Evolutionary conservation across 2,797 vertebrate species (phyloP), one percentile per base, ranked within the genome.

Genomic region (Darevskia mixta): DNA sequence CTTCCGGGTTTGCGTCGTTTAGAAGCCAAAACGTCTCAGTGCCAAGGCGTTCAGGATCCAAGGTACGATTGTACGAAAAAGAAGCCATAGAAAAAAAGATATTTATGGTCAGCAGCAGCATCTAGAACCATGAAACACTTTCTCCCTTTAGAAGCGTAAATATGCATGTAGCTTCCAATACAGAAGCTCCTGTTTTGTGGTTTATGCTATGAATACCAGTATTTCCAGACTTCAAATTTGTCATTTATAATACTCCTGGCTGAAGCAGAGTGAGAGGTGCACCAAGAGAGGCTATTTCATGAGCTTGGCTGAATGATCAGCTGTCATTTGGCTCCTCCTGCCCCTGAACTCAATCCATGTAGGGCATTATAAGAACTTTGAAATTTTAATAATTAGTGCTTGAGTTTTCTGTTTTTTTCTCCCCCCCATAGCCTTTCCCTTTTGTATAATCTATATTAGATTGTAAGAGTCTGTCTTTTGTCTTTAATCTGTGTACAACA

Each of bases 31-130:
- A 49, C 3, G 11, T 49, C 49, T 3, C 11, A 49, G 3, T 49
- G 13, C 3, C 49, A 49, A 49, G 49, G 49, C 13, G 11, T 55
- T 55, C 0, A 3, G 49, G 49, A 55, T 55, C 10, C 45, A 49
- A 49, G 45, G 45, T 49, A 49, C 11, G 3, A 49, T 10, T 49
- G 45, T 49, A 49, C 11, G 3, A 94, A 92, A 83, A 72, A 89
- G 0, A 5, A 85, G 27, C 25, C 84, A 92, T 88, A 88, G 72
- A 55, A 82, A 0, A 73, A 43, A 61, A 91, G 3, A 49, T 49
- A 49, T 49, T 49, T 93, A 92, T 86, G 90, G 92, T 88, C 91
- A 86, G 43, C 49, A 87, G 55, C 49, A 86, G 58, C 84, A 90
- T 87, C 71, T 66, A 91, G 64, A 71, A 78, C 67, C 11, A 2